These are phyloP conservation scores for Syngnathus floridae DNA, from an alignment of 2,113 vertebrate genomes.

Conservation along the genomic window DNA sequence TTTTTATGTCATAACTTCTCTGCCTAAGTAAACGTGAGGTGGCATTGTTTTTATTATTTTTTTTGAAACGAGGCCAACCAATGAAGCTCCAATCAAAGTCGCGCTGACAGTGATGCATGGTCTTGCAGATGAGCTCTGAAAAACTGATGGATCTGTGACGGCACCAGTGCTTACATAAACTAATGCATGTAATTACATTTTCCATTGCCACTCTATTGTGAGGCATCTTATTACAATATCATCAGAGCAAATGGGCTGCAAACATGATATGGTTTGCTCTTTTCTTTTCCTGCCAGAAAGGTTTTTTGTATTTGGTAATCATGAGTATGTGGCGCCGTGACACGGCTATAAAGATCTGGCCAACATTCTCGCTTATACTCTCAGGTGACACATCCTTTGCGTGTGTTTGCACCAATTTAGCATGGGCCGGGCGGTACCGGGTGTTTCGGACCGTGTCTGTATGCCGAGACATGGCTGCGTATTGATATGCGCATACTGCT, in stretches of 20 bases:
- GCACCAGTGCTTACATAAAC: slow-evolving; percentile 98
- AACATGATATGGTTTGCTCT: slow-evolving; percentile 79
- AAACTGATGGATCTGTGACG: slow-evolving; percentile 98
- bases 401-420: slow-evolving; percentile 6
- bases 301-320: slow-evolving; percentile 69
- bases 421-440: slow-evolving; percentile 1
- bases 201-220: slow-evolving; percentile 95
- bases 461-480: slow-evolving; percentile 38
- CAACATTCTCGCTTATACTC: background rate
- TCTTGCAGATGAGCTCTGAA: slow-evolving; percentile 96
- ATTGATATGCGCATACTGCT: slow-evolving; percentile 6
- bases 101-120: slow-evolving; percentile 96
- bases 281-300: background rate
- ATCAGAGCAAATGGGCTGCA: slow-evolving; percentile 89
- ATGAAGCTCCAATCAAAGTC: slow-evolving; percentile 78
- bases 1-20: slow-evolving; percentile 67
- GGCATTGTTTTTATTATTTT: slow-evolving; percentile 49
- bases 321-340: slow-evolving; percentile 28
- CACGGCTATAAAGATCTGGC: background rate
- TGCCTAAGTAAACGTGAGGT: slow-evolving; percentile 70
- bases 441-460: slow-evolving; percentile 21
- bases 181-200: slow-evolving; percentile 99
- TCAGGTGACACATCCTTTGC: slow-evolving; percentile 2
- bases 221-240: slow-evolving; percentile 99
- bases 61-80: slow-evolving; percentile 78